phyloP scores from a whole-genome alignment of 2,113 vertebrate genomes.

The Notarius quadriscutis region DNA sequence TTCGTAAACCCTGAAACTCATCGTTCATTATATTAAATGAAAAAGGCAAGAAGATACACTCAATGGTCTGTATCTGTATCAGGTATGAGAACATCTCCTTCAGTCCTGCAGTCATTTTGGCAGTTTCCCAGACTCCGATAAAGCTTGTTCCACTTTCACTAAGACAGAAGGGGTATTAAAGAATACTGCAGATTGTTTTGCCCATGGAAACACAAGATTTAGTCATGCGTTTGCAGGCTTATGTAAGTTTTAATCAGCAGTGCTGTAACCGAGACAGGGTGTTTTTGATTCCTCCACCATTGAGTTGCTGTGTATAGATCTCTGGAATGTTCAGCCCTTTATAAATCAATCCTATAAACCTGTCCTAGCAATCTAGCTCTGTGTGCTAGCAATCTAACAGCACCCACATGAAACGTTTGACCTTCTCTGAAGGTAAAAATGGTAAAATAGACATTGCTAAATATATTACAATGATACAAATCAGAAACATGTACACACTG shows the following conservation, averaged over 20 bases:
- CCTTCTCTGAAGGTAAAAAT: background rate
- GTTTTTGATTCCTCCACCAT: background rate
- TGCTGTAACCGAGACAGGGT: background rate
- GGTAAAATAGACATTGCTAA: background rate
- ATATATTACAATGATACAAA: no score
- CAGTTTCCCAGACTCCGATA: background rate
- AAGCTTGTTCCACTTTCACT: conserved; percentile 17
- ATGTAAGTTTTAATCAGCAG: conserved; percentile 17
- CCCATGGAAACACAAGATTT: conserved; percentile 10
- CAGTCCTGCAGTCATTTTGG: background rate
- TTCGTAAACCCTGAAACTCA: background rate
- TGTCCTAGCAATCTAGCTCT: conserved; percentile 8
- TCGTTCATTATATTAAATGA: background rate
- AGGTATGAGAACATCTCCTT: background rate
- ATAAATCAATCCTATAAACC: conserved; percentile 18
- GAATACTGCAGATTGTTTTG: background rate
- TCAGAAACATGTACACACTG: background rate
- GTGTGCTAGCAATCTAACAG: background rate
- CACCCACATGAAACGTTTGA: background rate
- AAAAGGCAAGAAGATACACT: background rate
- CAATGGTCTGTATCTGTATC: background rate
- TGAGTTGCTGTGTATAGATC: conserved; percentile 11
- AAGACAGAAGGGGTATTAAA: conserved; percentile 14
- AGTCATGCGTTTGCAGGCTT: conserved; percentile 33
- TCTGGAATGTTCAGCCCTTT: conserved; percentile 36